Evolutionary conservation across 1,140 invertebrate genomes (phyloP).

Genomic region (Coboldia fuscipes): DNA sequence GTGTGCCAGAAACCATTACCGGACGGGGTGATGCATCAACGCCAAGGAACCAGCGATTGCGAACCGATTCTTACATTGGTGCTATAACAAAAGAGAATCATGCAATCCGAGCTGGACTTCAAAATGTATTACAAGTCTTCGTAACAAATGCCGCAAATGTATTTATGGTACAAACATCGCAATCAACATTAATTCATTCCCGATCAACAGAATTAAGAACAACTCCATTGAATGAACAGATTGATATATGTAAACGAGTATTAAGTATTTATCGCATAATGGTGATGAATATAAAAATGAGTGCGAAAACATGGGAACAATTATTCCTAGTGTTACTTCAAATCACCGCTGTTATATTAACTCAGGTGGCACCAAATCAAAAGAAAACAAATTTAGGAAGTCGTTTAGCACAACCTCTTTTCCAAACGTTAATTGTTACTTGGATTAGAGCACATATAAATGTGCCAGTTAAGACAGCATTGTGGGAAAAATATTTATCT

Average conservation of each 20-base stretch:
- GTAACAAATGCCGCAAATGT: constrained; percentile 91
- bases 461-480: constrained; percentile 61
- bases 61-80: constrained; percentile 65
- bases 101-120: constrained; percentile 53
- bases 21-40: constrained; percentile 10
- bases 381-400: constrained; percentile 22
- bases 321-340: constrained; percentile 68
- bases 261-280: constrained; percentile 92
- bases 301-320: constrained; percentile 83
- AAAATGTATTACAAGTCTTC: constrained; percentile 84
- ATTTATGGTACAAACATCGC: constrained; percentile 54
- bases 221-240: constrained; percentile 65
- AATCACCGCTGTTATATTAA: constrained; percentile 78
- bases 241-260: constrained; percentile 88
- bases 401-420: constrained; percentile 71
- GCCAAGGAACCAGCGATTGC: constrained; percentile 29
- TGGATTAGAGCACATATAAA: constrained; percentile 97
- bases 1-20: constrained; percentile 9
- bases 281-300: constrained; percentile 90
- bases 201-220: constrained; percentile 20
- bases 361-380: constrained; percentile 44
- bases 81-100: constrained; percentile 58
- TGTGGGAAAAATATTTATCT: constrained; percentile 88
- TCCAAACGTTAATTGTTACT: constrained; percentile 89
- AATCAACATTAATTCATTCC: constrained; percentile 20